Evolutionary conservation across 2,888 invertebrate genomes (phyloP).

Genomic region (Endomychus coccineus): DNA sequence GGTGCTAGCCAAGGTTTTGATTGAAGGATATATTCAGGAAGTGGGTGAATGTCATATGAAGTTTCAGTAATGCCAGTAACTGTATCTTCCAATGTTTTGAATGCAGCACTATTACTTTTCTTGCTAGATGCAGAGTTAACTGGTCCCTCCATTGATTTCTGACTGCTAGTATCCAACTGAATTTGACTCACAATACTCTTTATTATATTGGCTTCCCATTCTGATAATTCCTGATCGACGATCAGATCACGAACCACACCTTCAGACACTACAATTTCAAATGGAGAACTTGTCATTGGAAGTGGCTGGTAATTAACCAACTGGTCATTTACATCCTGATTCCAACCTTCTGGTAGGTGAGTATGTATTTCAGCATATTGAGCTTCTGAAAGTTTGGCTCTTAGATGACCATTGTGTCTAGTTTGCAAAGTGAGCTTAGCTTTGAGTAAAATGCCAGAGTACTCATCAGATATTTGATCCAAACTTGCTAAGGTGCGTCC

Average conservation of each 20-base stretch:
- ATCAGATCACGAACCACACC: slow-evolving; percentile 54
- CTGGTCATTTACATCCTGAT: slow-evolving; percentile 43
- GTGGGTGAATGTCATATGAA: slow-evolving; percentile 57
- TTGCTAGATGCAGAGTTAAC: slow-evolving; percentile 36
- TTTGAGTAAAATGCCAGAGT: slow-evolving; percentile 49
- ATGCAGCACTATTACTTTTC: slow-evolving; percentile 50
- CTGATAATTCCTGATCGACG: slow-evolving; percentile 49
- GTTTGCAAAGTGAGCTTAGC: slow-evolving; percentile 52
- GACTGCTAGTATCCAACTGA: slow-evolving; percentile 57
- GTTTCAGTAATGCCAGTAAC: slow-evolving; percentile 65
- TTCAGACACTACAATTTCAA: slow-evolving; percentile 54
- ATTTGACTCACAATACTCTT: slow-evolving; percentile 63
- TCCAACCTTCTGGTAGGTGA: slow-evolving; percentile 47
- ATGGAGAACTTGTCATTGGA: slow-evolving; percentile 51
- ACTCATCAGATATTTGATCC: slow-evolving; percentile 49
- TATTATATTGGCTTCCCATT: slow-evolving; percentile 61
- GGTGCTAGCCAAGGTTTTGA: slow-evolving; percentile 50
- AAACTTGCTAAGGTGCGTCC: slow-evolving; percentile 52
- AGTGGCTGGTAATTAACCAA: slow-evolving; percentile 50
- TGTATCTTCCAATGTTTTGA: slow-evolving; percentile 63
- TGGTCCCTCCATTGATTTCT: slow-evolving; percentile 50
- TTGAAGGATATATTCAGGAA: slow-evolving; percentile 51
- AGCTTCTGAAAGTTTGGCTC: slow-evolving; percentile 45
- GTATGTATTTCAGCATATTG: slow-evolving; percentile 47
- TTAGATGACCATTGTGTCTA: slow-evolving; percentile 43